Base-by-base conservation (phyloP, 2,888 invertebrate genomes). In the Physocephala rufipes region DNA sequence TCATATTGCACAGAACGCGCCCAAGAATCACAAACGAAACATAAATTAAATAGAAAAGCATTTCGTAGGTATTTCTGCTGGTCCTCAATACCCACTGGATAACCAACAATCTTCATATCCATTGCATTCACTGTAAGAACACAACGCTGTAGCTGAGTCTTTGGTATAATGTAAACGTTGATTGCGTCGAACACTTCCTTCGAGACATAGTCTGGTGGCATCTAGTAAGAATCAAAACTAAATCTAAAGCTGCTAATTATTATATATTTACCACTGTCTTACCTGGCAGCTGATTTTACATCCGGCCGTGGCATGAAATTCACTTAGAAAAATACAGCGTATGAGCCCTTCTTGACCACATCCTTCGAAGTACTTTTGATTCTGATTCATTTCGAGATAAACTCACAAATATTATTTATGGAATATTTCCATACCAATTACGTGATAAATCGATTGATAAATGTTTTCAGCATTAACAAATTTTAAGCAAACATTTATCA, bases 161-260 rank as follows among this genome's bases (percentile, higher is more conserved):
- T 98, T 3, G 97, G 97, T 82, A 98, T 98, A 76, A 98, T 95
- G 83, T 95, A 98, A 28, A 94, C 95, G 83, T 94, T 96, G 71
- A 97, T 92, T 72, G 95, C 92, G 88, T 97, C 96, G 88, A 98
- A 97, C 24, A 93, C 90, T 80, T 97, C 97, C 85, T 97, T 97
- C 0, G 94, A 93, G 63, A 98, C 92, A 82, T 92, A 95, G 82
- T 95, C 94, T 80, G 94, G 92, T 7, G 97, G 97, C 71, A 95
- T 94, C 93, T 51, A 61, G 24, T 19, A 19, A 61, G 28, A 16
- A 62, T 58, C 16, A 5, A 0, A 12, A 4, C 61, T 55, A 1
- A 2, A 16, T 55, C 1, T 62, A 36, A 12, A 13, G 2, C 19
- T 61, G 0, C 43, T 43, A 21, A 26, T 12, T 16, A 0, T 15